Evolutionary conservation across 2,888 invertebrate species (phyloP), one percentile per base, ranked within the genome.

Genomic region (Cryptus viduatorius): DNA sequence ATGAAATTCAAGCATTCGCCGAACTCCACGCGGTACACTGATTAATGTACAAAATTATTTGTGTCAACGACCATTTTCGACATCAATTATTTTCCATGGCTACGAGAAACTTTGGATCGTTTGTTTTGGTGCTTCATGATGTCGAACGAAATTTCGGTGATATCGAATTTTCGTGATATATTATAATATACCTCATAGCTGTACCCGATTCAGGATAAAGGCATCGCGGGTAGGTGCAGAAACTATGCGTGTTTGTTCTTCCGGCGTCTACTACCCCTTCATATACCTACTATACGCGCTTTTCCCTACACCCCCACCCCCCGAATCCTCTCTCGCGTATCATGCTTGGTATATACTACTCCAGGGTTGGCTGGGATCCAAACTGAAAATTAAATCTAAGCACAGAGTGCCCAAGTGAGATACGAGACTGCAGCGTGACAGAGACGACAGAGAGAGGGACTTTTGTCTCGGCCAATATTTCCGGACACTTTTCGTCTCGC

Each of bases 311-410:
- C 10, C 31, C 46, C 16, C 29, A n/a, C 16, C 37, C 37, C 42
- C 42, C 64, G 48, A 71, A 72, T 50, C 59, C 19, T n/a, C 42
- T 24, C 24, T 24, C 29, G 24, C 73, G 50, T 14, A 44, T 44
- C 72, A 48, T 44, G 14, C 46, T 48, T 24, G 7, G 31, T 50
- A 67, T 72, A 77, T 77, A 77, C 59, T 24, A 68, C 31, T 56
- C 72, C 44, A n/a, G 50, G 69, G 69, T 86, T 90, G 90, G 90
- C 90, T 68, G 64, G 50, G 80, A 79, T 88, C 90, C 90, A 90
- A 88, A 88, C 85, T 86, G 87, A 86, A 90, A 90, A 90, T 90
- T 89, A 90, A 90, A 89, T 89, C 90, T 88, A 88, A 89, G 87
- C 87, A 87, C 82, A 83, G 85, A 79, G 72, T 76, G 69, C 64